phyloP scores from a whole-genome alignment of 1,140 invertebrate species.

The Agrilus planipennis region DNA sequence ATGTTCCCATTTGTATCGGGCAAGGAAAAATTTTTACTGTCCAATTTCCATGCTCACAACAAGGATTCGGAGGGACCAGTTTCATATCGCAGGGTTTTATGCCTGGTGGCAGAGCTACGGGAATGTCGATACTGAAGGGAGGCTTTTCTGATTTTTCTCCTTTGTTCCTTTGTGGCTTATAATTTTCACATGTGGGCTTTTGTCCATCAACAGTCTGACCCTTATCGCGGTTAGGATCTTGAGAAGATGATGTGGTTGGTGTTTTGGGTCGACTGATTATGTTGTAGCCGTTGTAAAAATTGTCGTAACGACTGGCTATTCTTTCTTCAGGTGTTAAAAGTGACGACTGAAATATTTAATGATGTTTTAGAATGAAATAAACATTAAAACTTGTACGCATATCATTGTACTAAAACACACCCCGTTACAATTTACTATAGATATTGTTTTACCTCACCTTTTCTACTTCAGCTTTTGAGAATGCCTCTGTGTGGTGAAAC shows the following conservation, averaged over 20 bases:
- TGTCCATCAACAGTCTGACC: constrained; percentile 16
- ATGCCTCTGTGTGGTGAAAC: not conserved
- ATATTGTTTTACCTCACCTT: not conserved
- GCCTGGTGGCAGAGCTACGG: constrained; percentile 11
- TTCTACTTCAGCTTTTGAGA: not conserved
- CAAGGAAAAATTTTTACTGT: constrained; percentile 23
- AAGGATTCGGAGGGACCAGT: constrained; percentile 18
- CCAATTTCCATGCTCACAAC: constrained; percentile 25
- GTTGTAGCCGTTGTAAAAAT: constrained; percentile 29
- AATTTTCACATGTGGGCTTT: constrained; percentile 19
- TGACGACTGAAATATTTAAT: not conserved
- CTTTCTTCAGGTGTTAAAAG: not conserved
- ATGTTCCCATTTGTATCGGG: constrained; percentile 20
- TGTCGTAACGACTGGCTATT: constrained; percentile 15
- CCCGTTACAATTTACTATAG: too few relatives aligned
- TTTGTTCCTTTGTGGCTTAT: constrained; percentile 7
- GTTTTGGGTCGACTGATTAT: constrained; percentile 3
- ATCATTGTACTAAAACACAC: not conserved
- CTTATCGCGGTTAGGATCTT: not conserved
- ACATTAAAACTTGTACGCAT: not conserved
- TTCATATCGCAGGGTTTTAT: constrained; percentile 29
- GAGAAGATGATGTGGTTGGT: not conserved
- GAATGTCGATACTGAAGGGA: constrained; percentile 12
- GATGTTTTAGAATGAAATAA: not conserved
- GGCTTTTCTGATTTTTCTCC: constrained; percentile 9